Evolutionary conservation across 1,140 invertebrate species (phyloP).

Genomic region (Apocrypta bakeri): DNA sequence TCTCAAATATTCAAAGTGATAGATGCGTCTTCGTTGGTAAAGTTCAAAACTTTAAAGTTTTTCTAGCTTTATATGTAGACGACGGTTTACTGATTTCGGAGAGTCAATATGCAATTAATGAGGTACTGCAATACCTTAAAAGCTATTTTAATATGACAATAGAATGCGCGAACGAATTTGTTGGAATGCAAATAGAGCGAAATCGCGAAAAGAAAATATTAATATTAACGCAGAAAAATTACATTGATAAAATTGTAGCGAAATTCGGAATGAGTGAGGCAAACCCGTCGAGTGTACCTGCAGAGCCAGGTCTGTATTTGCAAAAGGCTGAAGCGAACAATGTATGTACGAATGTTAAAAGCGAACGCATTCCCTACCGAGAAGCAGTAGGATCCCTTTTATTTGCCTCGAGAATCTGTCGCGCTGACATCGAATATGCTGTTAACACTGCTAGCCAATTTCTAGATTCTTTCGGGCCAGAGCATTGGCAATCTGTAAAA

Average conservation of each 20-base stretch:
- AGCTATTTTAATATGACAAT: constrained; percentile 51
- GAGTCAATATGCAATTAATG: constrained; percentile 21
- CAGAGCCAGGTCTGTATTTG: constrained; percentile 16
- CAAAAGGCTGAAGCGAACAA: background rate
- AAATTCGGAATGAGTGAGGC: constrained; percentile 26
- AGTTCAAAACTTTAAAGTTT: constrained; percentile 51
- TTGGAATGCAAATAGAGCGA: constrained; percentile 59
- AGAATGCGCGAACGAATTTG: background rate
- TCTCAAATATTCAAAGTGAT: constrained; percentile 54
- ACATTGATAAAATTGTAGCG: constrained; percentile 10
- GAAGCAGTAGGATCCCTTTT: constrained; percentile 45
- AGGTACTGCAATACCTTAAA: constrained; percentile 54
- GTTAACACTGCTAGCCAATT: constrained; percentile 25
- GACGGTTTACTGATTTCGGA: constrained; percentile 55
- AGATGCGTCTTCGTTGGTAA: constrained; percentile 57
- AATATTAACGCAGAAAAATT: constrained; percentile 10
- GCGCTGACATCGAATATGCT: constrained; percentile 34
- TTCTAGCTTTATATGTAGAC: constrained; percentile 58
- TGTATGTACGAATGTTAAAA: background rate
- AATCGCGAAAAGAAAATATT: constrained; percentile 43
- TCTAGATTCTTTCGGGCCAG: constrained; percentile 17
- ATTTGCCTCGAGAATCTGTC: constrained; percentile 26
- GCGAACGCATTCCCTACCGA: constrained; percentile 23
- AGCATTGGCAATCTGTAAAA: constrained; percentile 50
- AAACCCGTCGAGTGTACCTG: background rate